These are phyloP conservation scores for Sarcophaga rosellei DNA, from an alignment of 2,888 invertebrate genomes.

Conservation along the genomic window DNA sequence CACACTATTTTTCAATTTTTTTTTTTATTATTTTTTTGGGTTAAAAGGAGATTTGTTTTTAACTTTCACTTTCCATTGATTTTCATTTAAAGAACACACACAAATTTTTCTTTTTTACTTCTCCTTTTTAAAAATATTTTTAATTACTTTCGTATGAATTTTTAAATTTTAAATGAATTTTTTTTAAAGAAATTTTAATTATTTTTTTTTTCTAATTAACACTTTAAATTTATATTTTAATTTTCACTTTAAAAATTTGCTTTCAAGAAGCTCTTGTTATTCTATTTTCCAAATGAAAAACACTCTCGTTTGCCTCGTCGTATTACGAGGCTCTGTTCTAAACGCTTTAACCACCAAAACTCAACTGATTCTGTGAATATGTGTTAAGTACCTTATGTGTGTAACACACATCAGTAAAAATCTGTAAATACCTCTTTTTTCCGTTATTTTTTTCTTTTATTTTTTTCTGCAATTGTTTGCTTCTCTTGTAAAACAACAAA, in stretches of 20 bases:
- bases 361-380: constrained; percentile 71
- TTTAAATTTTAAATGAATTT: not conserved
- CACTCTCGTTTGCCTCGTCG: constrained; percentile 35
- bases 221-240: not conserved
- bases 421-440: constrained; percentile 57
- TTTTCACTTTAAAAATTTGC: too few relatives aligned
- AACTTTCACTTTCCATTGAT: constrained; percentile 65
- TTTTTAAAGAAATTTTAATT: not conserved
- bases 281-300: constrained; percentile 17
- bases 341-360: constrained; percentile 71
- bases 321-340: constrained; percentile 51
- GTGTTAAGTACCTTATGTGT: constrained; percentile 65
- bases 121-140: constrained; percentile 6
- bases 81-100: constrained; percentile 19
- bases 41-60: constrained; percentile 49
- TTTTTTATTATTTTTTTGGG: constrained; percentile 34
- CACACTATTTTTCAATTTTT: not conserved
- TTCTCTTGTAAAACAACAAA: not conserved
- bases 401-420: constrained; percentile 60
- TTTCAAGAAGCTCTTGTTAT: not conserved
- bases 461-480: constrained; percentile 4
- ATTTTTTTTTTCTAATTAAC: not conserved
- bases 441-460: not conserved
- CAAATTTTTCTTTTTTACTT: not conserved
- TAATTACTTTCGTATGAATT: constrained; percentile 16